Percentiles rank a stretch among this genome's conserved stretches.
Evolutionary conservation across 2,888 invertebrate species (phyloP).

Genomic region (Lasiommata megera): DNA sequence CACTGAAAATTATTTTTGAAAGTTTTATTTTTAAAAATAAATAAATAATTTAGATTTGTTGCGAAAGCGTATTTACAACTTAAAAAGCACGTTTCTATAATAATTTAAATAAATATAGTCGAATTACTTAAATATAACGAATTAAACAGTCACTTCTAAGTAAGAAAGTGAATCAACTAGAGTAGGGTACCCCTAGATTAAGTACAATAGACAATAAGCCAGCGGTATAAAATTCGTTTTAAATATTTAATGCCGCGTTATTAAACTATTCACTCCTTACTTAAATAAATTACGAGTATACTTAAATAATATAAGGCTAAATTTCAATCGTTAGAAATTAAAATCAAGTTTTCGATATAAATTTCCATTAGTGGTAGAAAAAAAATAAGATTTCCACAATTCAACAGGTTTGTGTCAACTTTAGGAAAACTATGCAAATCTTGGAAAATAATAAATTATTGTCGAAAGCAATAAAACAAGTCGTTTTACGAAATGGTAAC

Average conservation of each 20-base stretch:
- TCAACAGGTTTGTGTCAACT: background rate
- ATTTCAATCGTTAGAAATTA: too few species aligned
- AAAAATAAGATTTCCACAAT: too few species aligned
- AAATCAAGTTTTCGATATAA: too few species aligned
- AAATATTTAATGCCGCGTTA: too few species aligned
- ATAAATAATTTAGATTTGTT: constrained; percentile 74
- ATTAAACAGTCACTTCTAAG: constrained; percentile 5
- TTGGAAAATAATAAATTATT: too few species aligned
- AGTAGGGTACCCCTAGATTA: too few species aligned
- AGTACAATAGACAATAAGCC: background rate
- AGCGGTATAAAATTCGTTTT: too few species aligned
- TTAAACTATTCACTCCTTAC: too few species aligned
- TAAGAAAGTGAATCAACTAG: background rate
- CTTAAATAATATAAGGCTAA: too few species aligned
- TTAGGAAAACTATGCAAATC: background rate
- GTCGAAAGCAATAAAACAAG: background rate
- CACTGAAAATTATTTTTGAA: constrained; percentile 18
- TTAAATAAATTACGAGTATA: too few species aligned
- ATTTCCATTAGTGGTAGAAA: too few species aligned
- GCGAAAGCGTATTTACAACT: constrained; percentile 74
- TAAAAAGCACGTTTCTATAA: constrained; percentile 50
- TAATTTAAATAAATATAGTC: constrained; percentile 44
- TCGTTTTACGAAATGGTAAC: constrained; percentile 22
- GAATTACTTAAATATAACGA: constrained; percentile 12
- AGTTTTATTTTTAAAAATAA: constrained; percentile 60